Base-by-base conservation (phyloP, 1,140 invertebrate genomes). In the Philotrypesis tridentata region DNA sequence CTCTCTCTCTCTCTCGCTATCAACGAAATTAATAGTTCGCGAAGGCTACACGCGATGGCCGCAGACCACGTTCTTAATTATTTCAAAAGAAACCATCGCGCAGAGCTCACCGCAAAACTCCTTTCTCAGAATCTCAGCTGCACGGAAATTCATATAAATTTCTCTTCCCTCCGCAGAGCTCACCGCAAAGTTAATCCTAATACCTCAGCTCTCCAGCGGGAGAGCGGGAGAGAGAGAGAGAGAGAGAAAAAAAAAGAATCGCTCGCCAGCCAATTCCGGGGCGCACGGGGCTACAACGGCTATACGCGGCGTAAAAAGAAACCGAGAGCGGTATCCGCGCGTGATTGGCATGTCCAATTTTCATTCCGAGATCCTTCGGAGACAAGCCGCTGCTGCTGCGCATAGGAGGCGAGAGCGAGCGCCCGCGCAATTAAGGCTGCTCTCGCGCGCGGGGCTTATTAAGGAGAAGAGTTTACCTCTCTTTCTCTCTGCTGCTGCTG, bases 341-440 rank as follows among this genome's bases (percentile, higher is more conserved):
- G 63, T 83, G 77, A 81, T 79, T 78, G 76, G 74, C 84, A 79
- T 48, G 63, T 14, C 23, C 67, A 84, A 84, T 87, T 84, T 84
- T 67, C 60, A 84, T 85, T 21, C 65, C 40, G 23, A 80, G 25
- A 43, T 73, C 71, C 9, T 33, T 23, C 71, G 11, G 71, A 55
- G 68, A 71, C 68, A 71, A 71, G 48, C n/a, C n/a, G n/a, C n/a
- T n/a, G n/a, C n/a, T n/a, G n/a, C n/a, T 21, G 48, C 40, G 37
- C 23, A 29, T 29, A 65, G 23, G 25, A 71, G 33, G 33, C 68
- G n/a, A 71, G 11, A 79, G 17, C 12, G n/a, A n/a, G n/a, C n/a
- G n/a, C n/a, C n/a, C n/a, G 27, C 74, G 85, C 85, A 89, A 90
- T 90, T 89, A 90, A 89, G 84, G 79, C 77, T 67, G 84, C 77